Evolutionary conservation across 2,113 vertebrate species (phyloP).

Genomic region (Caranx ignobilis): DNA sequence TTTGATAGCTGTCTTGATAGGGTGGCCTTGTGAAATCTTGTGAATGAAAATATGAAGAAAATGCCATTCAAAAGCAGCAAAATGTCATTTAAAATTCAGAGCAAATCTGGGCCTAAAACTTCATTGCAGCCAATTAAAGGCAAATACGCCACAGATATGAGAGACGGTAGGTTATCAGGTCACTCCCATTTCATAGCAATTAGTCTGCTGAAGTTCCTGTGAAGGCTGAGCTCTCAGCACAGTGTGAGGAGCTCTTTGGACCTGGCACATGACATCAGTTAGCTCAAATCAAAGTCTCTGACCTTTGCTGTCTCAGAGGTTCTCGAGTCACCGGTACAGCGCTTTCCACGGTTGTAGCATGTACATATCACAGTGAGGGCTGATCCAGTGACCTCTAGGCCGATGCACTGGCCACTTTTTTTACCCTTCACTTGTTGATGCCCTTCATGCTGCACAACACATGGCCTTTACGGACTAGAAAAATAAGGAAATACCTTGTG

Average conservation of each 20-base stretch:
- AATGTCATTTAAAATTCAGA: slow-evolving; percentile 72
- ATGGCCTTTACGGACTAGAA: slow-evolving; percentile 48
- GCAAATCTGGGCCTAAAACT: slow-evolving; percentile 52
- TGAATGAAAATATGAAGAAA: slow-evolving; percentile 61
- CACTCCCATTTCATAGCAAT: slow-evolving; percentile 76
- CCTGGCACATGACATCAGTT: slow-evolving; percentile 69
- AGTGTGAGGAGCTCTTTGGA: slow-evolving; percentile 42
- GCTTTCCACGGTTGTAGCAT: slow-evolving; percentile 44
- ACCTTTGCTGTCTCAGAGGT: slow-evolving; percentile 71
- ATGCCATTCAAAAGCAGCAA: slow-evolving; percentile 79
- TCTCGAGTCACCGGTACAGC: slow-evolving; percentile 27
- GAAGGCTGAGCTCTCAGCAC: slow-evolving; percentile 56
- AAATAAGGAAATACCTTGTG: slow-evolving; percentile 51
- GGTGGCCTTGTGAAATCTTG: slow-evolving; percentile 53
- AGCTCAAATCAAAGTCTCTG: slow-evolving; percentile 67
- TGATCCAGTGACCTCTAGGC: slow-evolving; percentile 59
- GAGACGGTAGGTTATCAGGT: slow-evolving; percentile 68
- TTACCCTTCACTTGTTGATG: slow-evolving; percentile 18
- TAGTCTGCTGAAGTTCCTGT: slow-evolving; percentile 54
- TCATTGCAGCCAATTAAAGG: slow-evolving; percentile 74
- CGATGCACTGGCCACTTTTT: slow-evolving; percentile 23
- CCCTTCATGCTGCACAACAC: slow-evolving; percentile 37
- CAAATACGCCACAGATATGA: slow-evolving; percentile 65
- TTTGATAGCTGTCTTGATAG: slow-evolving; percentile 67
- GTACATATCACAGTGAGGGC: slow-evolving; percentile 54